Conservation (phyloP, 2,888 invertebrate species). For the Phaonia tiefii region DNA sequence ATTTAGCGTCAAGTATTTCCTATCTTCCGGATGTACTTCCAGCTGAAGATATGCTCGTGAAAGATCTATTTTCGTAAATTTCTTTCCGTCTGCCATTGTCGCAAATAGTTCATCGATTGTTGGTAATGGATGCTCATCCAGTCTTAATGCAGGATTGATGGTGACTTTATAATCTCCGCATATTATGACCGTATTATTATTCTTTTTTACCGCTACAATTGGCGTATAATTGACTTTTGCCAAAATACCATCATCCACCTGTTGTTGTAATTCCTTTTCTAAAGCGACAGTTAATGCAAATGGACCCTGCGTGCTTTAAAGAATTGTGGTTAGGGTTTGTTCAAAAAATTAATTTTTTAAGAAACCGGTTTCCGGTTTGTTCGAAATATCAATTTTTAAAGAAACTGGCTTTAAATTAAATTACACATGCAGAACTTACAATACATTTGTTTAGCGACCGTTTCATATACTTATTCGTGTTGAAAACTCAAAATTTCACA, state of each 20-base stretch:
- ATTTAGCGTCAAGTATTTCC: constrained; percentile 73
- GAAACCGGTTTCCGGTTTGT: no score
- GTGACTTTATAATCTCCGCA: constrained; percentile 70
- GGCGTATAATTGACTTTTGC: constrained; percentile 69
- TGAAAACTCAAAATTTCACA: no score
- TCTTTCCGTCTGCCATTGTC: constrained; percentile 67
- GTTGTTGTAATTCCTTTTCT: constrained; percentile 64
- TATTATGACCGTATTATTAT: constrained; percentile 68
- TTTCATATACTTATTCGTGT: no score
- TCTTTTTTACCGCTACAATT: constrained; percentile 72
- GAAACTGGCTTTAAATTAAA: no score
- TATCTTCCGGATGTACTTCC: constrained; percentile 72
- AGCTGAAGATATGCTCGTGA: constrained; percentile 75
- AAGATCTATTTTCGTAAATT: constrained; percentile 73
- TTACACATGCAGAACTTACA: no score
- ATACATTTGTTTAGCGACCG: no score
- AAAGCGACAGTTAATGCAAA: constrained; percentile 66
- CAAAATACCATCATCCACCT: constrained; percentile 59
- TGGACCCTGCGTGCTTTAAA: constrained; percentile 68
- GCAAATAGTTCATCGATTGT: constrained; percentile 69
- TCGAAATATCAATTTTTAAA: no score
- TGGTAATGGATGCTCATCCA: constrained; percentile 71
- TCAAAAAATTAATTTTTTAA: no score
- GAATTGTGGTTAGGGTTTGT: no score
- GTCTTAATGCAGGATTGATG: constrained; percentile 69